A percentile compares a stretch with the other conserved stretches of the same genome.
Conservation (phyloP, 2,888 invertebrate genomes). For the Petrolisthes cinctipes region DNA sequence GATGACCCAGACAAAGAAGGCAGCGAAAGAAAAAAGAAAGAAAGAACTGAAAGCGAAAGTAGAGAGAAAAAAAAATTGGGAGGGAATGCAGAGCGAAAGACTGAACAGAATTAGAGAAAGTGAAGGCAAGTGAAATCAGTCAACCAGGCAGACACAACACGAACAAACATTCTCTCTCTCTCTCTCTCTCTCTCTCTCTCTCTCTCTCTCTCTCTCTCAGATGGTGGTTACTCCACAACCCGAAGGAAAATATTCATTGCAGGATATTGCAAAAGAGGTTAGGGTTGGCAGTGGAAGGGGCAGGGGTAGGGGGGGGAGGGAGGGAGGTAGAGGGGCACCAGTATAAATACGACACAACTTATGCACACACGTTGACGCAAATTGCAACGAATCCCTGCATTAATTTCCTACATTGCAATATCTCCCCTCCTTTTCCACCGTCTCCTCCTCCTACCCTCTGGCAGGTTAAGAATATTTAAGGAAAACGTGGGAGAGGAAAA, state of each 20-base stretch:
- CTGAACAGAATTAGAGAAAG: too few species aligned
- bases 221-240: too few species aligned
- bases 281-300: neutral
- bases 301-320: slow-evolving; percentile 14
- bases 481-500: neutral
- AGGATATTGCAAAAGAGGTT: slow-evolving; percentile 12
- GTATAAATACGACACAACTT: neutral
- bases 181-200: too few species aligned
- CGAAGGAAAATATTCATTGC: neutral
- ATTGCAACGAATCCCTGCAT: slow-evolving; percentile 5
- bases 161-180: too few species aligned
- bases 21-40: too few species aligned
- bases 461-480: neutral
- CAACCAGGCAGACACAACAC: too few species aligned
- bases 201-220: too few species aligned
- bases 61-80: too few species aligned
- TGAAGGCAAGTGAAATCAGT: too few species aligned
- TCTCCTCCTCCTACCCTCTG: neutral
- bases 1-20: too few species aligned
- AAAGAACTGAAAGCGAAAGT: too few species aligned
- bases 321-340: neutral
- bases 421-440: neutral
- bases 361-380: slow-evolving; percentile 14
- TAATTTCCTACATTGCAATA: neutral
- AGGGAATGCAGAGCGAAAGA: too few species aligned